phyloP scores from a whole-genome alignment of 2,888 invertebrate species.

The Andrena flavipes region DNA sequence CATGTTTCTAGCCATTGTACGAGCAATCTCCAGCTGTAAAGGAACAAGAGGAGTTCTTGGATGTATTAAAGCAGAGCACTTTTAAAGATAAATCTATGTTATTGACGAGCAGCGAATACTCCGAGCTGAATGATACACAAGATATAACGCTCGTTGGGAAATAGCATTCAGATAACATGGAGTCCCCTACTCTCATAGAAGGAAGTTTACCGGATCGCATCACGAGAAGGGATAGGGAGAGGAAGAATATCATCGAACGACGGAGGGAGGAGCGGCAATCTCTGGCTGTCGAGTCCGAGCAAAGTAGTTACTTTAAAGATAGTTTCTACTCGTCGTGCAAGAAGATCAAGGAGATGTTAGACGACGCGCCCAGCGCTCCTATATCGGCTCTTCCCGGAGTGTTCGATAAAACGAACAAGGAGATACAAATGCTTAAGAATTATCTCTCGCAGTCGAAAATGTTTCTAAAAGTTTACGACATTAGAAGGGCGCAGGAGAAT shows the following conservation, averaged over 20 bases:
- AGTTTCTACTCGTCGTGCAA: constrained; percentile 89
- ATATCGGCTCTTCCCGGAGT: constrained; percentile 86
- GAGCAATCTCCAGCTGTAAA: constrained; percentile 1
- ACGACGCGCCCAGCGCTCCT: constrained; percentile 85
- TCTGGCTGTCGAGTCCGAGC: constrained; percentile 88
- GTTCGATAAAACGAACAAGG: constrained; percentile 90
- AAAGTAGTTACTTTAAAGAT: constrained; percentile 90
- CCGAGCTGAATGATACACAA: neutral
- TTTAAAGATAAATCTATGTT: constrained; percentile 30
- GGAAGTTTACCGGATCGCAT: constrained; percentile 85
- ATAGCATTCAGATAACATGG: constrained; percentile 75
- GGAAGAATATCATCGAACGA: constrained; percentile 88
- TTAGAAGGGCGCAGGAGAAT: constrained; percentile 91
- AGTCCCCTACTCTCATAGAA: constrained; percentile 77
- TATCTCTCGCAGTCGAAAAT: constrained; percentile 92
- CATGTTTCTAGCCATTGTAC: constrained; percentile 17
- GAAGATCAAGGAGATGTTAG: constrained; percentile 88
- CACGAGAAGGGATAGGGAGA: constrained; percentile 87
- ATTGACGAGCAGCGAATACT: constrained; percentile 13
- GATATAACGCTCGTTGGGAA: constrained; percentile 34
- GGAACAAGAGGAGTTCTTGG: constrained; percentile 9
- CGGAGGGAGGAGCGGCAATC: constrained; percentile 88
- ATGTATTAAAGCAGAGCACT: neutral
- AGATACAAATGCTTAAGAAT: constrained; percentile 91
- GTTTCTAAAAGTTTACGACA: constrained; percentile 92